phyloP scores from a whole-genome alignment of 2,113 vertebrate genomes.

The Epinephelus cyanopodus region DNA sequence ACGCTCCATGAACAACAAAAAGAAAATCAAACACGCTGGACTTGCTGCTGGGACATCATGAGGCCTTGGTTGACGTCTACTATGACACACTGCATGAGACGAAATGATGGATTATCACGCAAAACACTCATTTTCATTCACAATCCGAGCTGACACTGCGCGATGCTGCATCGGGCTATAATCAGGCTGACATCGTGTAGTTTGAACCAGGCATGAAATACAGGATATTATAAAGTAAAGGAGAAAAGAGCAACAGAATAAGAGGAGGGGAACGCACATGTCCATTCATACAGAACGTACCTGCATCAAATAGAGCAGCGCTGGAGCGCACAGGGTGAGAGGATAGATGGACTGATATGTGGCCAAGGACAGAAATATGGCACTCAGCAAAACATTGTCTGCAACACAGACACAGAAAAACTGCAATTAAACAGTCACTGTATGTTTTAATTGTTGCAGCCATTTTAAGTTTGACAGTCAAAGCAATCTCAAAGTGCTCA shows the following conservation, averaged over 20 bases:
- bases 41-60: too few relatives aligned
- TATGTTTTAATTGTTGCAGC: neutral
- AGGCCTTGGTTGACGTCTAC: too few relatives aligned
- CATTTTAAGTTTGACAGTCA: neutral
- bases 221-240: neutral
- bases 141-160: too few relatives aligned
- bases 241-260: too few relatives aligned
- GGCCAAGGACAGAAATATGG: slow-evolving; percentile 94
- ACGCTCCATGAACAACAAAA: too few relatives aligned
- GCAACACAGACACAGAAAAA: slow-evolving; percentile 14
- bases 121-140: too few relatives aligned
- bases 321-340: slow-evolving; percentile 92
- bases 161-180: too few relatives aligned
- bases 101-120: too few relatives aligned
- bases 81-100: too few relatives aligned
- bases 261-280: neutral
- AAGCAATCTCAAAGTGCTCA: neutral
- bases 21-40: too few relatives aligned
- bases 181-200: too few relatives aligned
- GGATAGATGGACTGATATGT: slow-evolving; percentile 98
- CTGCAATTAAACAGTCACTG: neutral
- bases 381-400: slow-evolving; percentile 95
- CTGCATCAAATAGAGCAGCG: slow-evolving; percentile 93
- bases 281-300: slow-evolving; percentile 28
- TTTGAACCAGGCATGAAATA: too few relatives aligned